Evolutionary conservation across 1,140 invertebrate genomes (phyloP), one percentile per base, ranked within the genome.

Genomic region (Drosophila kurseongensis): DNA sequence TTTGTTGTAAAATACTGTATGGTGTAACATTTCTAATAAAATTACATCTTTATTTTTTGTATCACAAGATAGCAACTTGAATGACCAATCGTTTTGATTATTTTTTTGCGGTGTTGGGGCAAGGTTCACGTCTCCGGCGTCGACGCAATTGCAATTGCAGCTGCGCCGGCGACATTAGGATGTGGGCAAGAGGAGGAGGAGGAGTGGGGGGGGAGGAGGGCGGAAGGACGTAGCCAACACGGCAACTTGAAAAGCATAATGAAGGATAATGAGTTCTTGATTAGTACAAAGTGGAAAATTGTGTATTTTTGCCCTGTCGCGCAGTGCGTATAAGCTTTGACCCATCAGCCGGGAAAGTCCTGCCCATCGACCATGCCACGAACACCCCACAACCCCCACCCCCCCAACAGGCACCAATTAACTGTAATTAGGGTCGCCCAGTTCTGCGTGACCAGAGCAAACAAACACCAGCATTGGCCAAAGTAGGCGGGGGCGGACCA

Each of bases 261-360:
- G 79, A 82, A 82, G 78, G 79, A 82, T 82, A 82, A 82, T 82
- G 79, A 82, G 79, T 82, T 82, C 79, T 81, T 82, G 79, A 82
- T 82, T 82, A 82, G 79, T 82, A 82, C 79, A 82, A 82, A 82
- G 79, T 82, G 79, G 79, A 82, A 82, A 82, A 82, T 82, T 82
- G 79, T 82, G 79, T 82, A 82, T 82, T 81, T 81, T 77, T 81
- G 67, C 58, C 47, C 68, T 74, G 68, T 73, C 61, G 51, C 60
- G 60, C 60, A 66, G 65, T 68, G 65, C 65, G 65, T 68, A 68
- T 66, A 66, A 66, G 47, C 61, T 27, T 42, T 9, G 12, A 23
- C 40, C 18, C 63, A 40, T 48, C 45, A 38, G 32, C 18, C 36
- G 27, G 36, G 44, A 18, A 41, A 48, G 14, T 16, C 18, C 7